Conservation (phyloP, 2,888 invertebrate genomes). For the Drosophila dives region DNA sequence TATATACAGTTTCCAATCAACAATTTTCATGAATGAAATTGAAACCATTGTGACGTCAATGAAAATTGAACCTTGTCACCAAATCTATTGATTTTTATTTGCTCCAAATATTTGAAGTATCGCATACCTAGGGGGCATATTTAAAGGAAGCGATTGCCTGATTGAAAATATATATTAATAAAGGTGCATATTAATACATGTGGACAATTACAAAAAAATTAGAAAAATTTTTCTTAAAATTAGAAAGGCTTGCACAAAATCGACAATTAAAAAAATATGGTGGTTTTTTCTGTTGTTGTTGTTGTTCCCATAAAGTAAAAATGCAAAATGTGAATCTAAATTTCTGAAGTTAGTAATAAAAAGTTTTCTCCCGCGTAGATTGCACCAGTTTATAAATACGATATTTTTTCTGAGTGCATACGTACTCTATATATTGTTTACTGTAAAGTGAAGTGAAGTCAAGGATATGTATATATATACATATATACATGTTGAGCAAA, state of each 20-base stretch:
- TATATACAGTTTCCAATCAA: conserved; percentile 5
- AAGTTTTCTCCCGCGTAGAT: too few relatives aligned
- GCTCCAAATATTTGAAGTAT: neutral
- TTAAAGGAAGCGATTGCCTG: neutral
- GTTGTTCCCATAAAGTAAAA: too few relatives aligned
- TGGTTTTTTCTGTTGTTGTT: too few relatives aligned
- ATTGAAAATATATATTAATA: neutral
- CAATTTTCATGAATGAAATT: conserved; percentile 70
- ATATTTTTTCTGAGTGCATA: neutral
- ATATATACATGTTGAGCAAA: neutral
- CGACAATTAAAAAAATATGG: too few relatives aligned
- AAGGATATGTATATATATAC: neutral
- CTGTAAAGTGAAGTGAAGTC: conserved; percentile 13
- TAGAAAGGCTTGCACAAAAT: neutral
- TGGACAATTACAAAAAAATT: too few relatives aligned
- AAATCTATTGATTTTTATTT: neutral
- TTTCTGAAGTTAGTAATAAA: too few relatives aligned
- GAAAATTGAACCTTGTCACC: neutral
- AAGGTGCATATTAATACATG: too few relatives aligned
- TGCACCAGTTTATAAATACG: too few relatives aligned
- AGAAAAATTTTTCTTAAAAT: neutral
- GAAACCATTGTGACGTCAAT: conserved; percentile 43
- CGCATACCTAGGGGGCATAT: neutral
- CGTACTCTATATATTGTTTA: neutral
- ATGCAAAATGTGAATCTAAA: too few relatives aligned